Conservation (phyloP, 2,113 vertebrate species). For the Sapajus apella region DNA sequence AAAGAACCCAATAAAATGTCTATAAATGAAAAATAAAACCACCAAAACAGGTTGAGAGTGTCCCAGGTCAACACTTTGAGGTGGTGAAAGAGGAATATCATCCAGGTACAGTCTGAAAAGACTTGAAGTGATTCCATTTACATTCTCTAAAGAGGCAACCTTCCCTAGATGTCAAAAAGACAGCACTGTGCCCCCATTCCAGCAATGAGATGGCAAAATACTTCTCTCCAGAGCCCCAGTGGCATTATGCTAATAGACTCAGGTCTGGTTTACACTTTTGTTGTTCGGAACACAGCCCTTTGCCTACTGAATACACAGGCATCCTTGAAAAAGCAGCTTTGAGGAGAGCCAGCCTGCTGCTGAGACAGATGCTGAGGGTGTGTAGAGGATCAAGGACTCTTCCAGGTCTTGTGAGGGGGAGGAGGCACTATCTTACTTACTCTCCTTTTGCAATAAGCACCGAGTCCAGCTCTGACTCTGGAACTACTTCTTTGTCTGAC, state of each 20-base stretch:
- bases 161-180: background rate
- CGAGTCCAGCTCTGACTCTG: background rate
- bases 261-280: background rate
- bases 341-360: background rate
- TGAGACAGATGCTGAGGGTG: background rate
- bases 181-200: background rate
- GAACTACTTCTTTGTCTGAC: background rate
- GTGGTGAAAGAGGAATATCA: no score
- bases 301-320: background rate
- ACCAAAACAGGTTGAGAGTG: background rate
- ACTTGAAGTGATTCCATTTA: background rate
- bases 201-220: background rate
- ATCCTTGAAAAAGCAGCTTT: background rate
- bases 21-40: constrained; percentile 11
- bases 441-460: background rate
- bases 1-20: background rate
- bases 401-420: accelerated
- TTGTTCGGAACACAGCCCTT: accelerated
- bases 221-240: background rate
- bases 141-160: background rate
- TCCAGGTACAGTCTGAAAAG: background rate
- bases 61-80: background rate
- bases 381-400: accelerated
- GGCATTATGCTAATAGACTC: background rate
- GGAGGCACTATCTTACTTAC: background rate